Evolutionary conservation across 1,140 invertebrate species (phyloP).

Genomic region (Hormaphis cornu): DNA sequence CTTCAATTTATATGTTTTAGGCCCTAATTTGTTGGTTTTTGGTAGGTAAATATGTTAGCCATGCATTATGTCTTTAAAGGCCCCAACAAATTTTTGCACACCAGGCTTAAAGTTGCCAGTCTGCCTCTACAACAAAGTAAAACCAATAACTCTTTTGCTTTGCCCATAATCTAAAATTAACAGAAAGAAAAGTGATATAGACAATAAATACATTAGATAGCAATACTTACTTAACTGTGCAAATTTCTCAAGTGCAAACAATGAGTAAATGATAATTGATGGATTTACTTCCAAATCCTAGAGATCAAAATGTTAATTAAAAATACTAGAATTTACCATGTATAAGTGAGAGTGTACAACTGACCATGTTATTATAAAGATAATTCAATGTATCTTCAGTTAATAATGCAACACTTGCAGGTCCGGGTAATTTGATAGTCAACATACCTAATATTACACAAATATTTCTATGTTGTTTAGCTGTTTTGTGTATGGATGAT

Average conservation of each 20-base stretch:
- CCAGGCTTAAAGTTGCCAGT: background rate
- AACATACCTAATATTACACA: slow-evolving; percentile 85
- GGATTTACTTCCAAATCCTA: slow-evolving; percentile 55
- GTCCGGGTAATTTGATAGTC: slow-evolving; percentile 84
- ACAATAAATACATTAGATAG: too few relatives aligned
- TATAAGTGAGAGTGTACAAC: background rate
- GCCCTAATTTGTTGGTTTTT: too few relatives aligned
- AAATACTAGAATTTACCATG: too few relatives aligned
- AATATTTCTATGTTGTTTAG: slow-evolving; percentile 68
- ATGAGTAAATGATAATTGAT: slow-evolving; percentile 72
- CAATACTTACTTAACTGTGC: slow-evolving; percentile 80
- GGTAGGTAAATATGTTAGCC: too few relatives aligned
- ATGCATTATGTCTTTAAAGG: too few relatives aligned
- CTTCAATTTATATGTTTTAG: too few relatives aligned
- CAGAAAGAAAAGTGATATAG: too few relatives aligned
- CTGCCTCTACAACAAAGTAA: background rate
- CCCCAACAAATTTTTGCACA: background rate
- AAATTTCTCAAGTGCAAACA: slow-evolving; percentile 89
- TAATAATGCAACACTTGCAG: slow-evolving; percentile 72
- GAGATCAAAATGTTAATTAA: slow-evolving; percentile 37
- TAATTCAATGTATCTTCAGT: slow-evolving; percentile 74
- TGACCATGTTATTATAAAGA: slow-evolving; percentile 72
- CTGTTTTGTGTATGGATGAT: slow-evolving; percentile 46
- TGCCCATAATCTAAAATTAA: too few relatives aligned
- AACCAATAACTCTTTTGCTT: slow-evolving; percentile 27